Conservation (phyloP, 1,140 invertebrate genomes). For the Drosophila miranda region DNA sequence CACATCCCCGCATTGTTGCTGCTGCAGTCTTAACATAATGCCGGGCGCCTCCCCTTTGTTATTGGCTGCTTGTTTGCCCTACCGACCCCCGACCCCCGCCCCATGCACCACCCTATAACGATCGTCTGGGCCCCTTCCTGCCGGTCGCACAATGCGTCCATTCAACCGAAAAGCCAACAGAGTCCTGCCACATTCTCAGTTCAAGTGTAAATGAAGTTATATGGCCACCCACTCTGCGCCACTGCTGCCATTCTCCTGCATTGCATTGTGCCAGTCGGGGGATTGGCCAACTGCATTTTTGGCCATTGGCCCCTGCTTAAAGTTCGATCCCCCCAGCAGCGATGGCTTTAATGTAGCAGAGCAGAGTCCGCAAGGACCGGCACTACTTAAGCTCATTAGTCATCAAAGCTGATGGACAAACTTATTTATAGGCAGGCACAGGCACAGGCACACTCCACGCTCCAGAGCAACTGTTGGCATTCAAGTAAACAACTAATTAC, state of each 20-base stretch:
- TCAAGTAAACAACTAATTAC: conserved; percentile 78
- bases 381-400: conserved; percentile 60
- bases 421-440: conserved; percentile 56
- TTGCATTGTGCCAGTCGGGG: conserved; percentile 33
- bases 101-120: neutral
- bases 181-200: conserved; percentile 39
- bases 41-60: conserved; percentile 49
- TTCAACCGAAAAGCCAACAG: conserved; percentile 73
- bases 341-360: conserved; percentile 25
- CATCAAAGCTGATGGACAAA: conserved; percentile 46
- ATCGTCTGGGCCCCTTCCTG: neutral
- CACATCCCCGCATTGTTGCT: conserved; percentile 16
- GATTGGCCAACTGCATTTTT: conserved; percentile 51
- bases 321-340: conserved; percentile 15
- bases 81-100: conserved; percentile 14
- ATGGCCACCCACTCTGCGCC: conserved; percentile 23
- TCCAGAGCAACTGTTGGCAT: conserved; percentile 27
- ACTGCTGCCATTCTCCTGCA: neutral
- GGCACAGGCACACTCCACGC: conserved; percentile 8
- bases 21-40: conserved; percentile 47
- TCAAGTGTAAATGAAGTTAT: conserved; percentile 65
- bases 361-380: neutral
- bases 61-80: conserved; percentile 67
- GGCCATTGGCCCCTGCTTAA: conserved; percentile 59
- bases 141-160: conserved; percentile 58